Evolutionary conservation across 2,888 invertebrate genomes (phyloP).

Genomic region (Neuroscelio doddi): DNA sequence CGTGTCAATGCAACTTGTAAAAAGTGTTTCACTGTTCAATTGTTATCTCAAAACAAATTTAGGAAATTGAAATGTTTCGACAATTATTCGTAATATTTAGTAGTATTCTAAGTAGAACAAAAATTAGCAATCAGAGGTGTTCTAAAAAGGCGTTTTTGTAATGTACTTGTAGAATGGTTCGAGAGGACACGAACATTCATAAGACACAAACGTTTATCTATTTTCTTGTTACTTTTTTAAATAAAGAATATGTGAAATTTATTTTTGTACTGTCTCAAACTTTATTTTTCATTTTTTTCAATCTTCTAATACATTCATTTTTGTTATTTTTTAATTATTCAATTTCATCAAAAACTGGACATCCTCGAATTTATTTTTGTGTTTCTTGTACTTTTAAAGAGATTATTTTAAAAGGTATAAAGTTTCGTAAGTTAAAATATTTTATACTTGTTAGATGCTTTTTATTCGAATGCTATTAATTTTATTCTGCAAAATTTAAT

Average conservation of each 20-base stretch:
- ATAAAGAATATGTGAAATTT: slow-evolving; percentile 43
- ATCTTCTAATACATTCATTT: slow-evolving; percentile 6
- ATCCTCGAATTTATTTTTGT: too few relatives aligned
- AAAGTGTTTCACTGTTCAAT: slow-evolving; percentile 15
- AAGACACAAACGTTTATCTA: slow-evolving; percentile 41
- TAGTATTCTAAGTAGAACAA: slow-evolving; percentile 20
- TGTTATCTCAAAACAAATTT: slow-evolving; percentile 17
- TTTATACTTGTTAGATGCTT: too few relatives aligned
- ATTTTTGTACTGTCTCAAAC: slow-evolving; percentile 12
- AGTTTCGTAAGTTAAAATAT: too few relatives aligned
- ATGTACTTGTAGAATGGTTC: slow-evolving; percentile 31
- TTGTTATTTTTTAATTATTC: too few relatives aligned
- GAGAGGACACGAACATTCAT: slow-evolving; percentile 24
- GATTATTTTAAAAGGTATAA: too few relatives aligned
- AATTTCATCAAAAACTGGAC: too few relatives aligned
- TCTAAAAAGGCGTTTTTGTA: slow-evolving; percentile 22
- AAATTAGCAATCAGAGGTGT: neutral
- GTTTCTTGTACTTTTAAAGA: too few relatives aligned
- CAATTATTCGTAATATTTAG: slow-evolving; percentile 11
- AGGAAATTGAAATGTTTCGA: slow-evolving; percentile 10
- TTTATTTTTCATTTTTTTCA: slow-evolving; percentile 40
- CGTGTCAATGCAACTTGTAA: slow-evolving; percentile 25
- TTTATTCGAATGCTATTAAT: too few relatives aligned
- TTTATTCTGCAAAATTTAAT: too few relatives aligned
- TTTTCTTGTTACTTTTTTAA: slow-evolving; percentile 47